Conservation (phyloP, 2,113 vertebrate genomes). For the Ciconia boyciana region DNA sequence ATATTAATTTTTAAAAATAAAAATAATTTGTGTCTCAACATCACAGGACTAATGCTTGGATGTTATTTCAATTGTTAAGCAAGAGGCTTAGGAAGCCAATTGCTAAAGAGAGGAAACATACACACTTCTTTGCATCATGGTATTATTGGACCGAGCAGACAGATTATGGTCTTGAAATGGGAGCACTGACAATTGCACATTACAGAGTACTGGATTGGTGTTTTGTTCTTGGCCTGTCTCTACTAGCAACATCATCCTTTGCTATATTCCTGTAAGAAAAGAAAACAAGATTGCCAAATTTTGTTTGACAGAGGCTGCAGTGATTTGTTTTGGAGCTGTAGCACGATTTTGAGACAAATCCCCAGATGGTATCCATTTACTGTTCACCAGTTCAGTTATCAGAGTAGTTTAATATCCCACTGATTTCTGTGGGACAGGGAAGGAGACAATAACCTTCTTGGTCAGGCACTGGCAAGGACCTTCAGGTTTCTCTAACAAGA, state of each 20-base stretch:
- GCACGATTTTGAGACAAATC: not conserved
- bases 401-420: not conserved
- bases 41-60: not conserved
- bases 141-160: not conserved
- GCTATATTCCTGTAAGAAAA: not conserved
- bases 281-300: not conserved
- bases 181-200: not conserved
- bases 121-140: not conserved
- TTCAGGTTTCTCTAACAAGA: not conserved
- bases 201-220: not conserved
- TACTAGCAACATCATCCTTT: not conserved
- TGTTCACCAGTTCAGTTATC: not conserved
- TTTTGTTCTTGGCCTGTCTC: not conserved
- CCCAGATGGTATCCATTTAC: not conserved
- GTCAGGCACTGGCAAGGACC: not conserved
- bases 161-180: not conserved
- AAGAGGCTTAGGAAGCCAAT: not conserved
- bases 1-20: not conserved
- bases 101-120: not conserved
- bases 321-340: not conserved
- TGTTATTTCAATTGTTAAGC: not conserved
- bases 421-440: not conserved
- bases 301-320: not conserved
- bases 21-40: not conserved
- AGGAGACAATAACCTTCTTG: not conserved